Evolutionary conservation across 2,113 vertebrate genomes (phyloP), one percentile per base, ranked within the genome.

Genomic region (Grallaria varia): DNA sequence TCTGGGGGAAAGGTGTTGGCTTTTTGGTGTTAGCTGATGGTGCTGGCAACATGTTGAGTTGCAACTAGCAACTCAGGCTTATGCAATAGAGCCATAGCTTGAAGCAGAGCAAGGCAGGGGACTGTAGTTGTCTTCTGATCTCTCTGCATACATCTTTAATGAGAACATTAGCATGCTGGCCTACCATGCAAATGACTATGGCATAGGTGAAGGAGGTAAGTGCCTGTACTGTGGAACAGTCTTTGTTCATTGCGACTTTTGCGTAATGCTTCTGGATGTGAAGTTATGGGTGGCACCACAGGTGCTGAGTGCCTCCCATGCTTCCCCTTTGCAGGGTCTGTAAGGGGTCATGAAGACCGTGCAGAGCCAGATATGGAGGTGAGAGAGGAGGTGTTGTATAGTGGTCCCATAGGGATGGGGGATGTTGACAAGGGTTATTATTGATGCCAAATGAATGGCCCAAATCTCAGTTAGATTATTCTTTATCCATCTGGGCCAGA

Each of bases 221-320:
- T 63, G 37, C n/a, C 33, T 66, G 40, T 6, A 2, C 23, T 71
- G 5, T 39, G 24, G 30, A 30, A 20, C 3, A 3, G 15, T 37
- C 27, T 67, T 72, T 31, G 6, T 55, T 53, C 12, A 1, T 44
- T 55, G 37, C 42, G 68, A 25, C 39, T 79, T 76, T 72, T 80
- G 47, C 18, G 8, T 60, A 15, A 20, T 1, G 1, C 55, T 78
- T 68, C 44, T 31, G 52, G 53, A 20, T 82, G 17, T 33, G 64
- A 72, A 45, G 58, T 45, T 68, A 42, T 2, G 22, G 18, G 19
- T 76, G 49, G 22, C 37, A 40, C 33, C 20, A 1, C 2, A 1
- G 7, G 16, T 0, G 0, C 66, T 23, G 37, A 44, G 33, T 3
- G 2, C 30, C 22, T 37, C 75, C 78, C n/a, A 6, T 80, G 39